These are phyloP conservation scores for Crocidura indochinensis DNA, from an alignment of 2,797 vertebrate genomes.

Conservation along the genomic window DNA sequence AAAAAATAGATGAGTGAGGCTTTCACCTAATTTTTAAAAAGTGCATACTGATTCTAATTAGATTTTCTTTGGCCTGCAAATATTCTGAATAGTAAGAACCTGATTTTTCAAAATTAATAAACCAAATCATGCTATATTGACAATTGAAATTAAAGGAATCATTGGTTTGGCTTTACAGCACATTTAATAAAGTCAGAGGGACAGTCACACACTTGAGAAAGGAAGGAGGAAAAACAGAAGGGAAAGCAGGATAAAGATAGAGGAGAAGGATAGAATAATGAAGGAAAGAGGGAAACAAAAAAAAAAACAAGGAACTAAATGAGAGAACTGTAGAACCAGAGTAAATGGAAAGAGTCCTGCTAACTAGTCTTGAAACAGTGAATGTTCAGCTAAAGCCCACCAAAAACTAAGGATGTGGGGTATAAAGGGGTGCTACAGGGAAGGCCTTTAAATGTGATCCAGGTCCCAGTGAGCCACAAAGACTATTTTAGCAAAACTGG, in stretches of 20 bases:
- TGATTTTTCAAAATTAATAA: conserved; percentile 15
- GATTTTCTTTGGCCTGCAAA: background rate
- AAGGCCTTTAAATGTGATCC: accelerated
- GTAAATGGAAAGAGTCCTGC: background rate
- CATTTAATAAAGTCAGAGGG: conserved; percentile 20
- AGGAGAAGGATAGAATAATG: background rate
- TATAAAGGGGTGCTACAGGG: background rate
- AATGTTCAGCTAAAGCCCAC: background rate
- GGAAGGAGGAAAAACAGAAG: background rate
- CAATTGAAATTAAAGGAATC: conserved; percentile 5
- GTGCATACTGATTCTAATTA: conserved; percentile 5
- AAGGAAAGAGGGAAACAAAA: background rate
- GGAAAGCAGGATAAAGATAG: background rate
- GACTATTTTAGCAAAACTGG: background rate
- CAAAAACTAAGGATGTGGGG: no score
- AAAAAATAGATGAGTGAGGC: background rate
- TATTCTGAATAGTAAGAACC: background rate
- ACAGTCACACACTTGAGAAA: background rate
- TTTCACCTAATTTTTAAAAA: background rate
- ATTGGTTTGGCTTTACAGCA: conserved; percentile 36
- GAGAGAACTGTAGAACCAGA: background rate
- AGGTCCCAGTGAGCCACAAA: background rate
- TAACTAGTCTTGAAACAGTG: background rate
- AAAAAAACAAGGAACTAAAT: background rate
- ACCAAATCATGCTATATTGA: background rate